phyloP scores from a whole-genome alignment of 1,140 invertebrate species.

The Lycorma delicatula region DNA sequence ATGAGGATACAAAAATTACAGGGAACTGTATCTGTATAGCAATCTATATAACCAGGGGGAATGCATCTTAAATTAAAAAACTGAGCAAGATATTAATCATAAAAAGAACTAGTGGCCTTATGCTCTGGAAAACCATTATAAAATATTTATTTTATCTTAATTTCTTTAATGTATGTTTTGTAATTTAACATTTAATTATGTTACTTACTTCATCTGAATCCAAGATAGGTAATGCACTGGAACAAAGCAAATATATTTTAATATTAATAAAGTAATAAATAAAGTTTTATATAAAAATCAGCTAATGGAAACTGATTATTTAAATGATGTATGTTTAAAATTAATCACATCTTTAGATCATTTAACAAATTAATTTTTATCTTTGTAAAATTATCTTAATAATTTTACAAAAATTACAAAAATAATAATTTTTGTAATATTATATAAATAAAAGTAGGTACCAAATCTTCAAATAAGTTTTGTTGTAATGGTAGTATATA shows the following conservation, averaged over 20 bases:
- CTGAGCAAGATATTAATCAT: too few relatives aligned
- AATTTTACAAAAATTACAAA: not conserved
- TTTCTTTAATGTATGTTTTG: conserved; percentile 9
- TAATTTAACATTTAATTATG: conserved; percentile 5
- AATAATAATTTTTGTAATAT: too few relatives aligned
- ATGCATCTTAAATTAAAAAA: not conserved
- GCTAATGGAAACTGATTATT: not conserved
- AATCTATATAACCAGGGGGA: not conserved
- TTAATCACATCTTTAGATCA: not conserved
- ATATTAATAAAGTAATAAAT: conserved; percentile 7
- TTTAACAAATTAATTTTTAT: not conserved
- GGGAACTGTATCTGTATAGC: too few relatives aligned
- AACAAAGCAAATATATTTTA: conserved; percentile 29
- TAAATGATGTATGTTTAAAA: not conserved
- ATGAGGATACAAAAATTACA: too few relatives aligned
- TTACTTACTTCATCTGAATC: conserved; percentile 69
- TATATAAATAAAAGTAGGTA: too few relatives aligned
- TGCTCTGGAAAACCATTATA: not conserved
- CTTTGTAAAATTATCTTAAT: not conserved
- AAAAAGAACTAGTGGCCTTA: too few relatives aligned
- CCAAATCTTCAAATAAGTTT: too few relatives aligned
- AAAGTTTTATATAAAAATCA: not conserved
- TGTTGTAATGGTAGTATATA: too few relatives aligned
- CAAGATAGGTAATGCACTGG: conserved; percentile 62
- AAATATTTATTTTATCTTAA: conserved; percentile 9